Conservation (phyloP, 2,113 vertebrate species). For the Calidris pygmaea region DNA sequence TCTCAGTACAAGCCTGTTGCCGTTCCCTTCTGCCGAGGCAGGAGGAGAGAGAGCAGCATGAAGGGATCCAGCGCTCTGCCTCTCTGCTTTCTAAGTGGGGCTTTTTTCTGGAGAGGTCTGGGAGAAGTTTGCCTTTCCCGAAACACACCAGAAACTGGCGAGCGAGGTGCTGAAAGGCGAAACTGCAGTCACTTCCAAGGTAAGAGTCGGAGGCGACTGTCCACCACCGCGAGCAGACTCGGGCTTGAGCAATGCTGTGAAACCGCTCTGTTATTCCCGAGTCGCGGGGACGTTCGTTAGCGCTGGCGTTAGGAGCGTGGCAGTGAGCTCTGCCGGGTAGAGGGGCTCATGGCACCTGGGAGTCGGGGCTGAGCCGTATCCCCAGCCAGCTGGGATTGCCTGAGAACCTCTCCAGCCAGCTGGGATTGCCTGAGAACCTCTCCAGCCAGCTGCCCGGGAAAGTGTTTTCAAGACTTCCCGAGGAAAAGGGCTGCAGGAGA, state of each 20-base stretch:
- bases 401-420: no score
- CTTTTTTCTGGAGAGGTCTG: background rate
- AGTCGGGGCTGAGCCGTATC: background rate
- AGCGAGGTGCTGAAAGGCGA: accelerated
- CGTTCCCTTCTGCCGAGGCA: slow-evolving; percentile 2
- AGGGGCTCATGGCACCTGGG: background rate
- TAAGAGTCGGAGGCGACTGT: background rate
- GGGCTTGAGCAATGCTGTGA: background rate
- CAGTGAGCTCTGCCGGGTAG: background rate
- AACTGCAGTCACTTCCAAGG: background rate
- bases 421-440: background rate
- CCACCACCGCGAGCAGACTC: background rate
- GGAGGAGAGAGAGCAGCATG: background rate
- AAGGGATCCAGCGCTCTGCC: background rate
- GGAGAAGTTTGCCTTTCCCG: background rate
- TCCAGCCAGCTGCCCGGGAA: background rate
- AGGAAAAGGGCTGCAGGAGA: background rate
- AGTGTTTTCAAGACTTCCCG: background rate
- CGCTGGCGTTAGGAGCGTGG: background rate
- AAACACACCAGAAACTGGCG: accelerated
- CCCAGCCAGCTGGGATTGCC: background rate
- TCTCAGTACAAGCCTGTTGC: slow-evolving; percentile 5
- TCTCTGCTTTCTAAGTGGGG: background rate
- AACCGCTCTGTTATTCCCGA: background rate
- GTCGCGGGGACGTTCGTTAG: background rate